Base-by-base conservation (phyloP, 2,797 vertebrate species). In the Manis crassicaudata region DNA sequence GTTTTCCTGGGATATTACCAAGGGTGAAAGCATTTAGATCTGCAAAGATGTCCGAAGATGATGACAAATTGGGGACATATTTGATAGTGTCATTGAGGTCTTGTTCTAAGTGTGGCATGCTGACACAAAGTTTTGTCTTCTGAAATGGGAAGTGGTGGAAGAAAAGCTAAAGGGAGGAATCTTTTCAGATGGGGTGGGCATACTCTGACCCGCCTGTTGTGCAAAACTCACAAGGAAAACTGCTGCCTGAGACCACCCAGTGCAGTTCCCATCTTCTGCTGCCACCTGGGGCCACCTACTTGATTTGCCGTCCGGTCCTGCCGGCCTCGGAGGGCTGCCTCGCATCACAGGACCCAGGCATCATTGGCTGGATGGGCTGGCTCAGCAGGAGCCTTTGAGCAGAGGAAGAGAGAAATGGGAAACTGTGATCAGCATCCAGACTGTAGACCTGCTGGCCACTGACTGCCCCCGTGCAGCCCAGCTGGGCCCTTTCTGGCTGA, bases 341-440 rank as follows among this genome's bases (percentile, higher is more conserved):
- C 35, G 98, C 96, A 0, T 98, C 98, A 32, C 99, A 99, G 90
- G 99, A 98, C 10, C 96, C 98, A 1, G 99, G 99, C 98, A 98
- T 99, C 99, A 99, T 99, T 95, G 99, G 99, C 94, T 99, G 99
- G 96, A 99, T 99, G 37, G 99, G 99, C 89, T 99, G 99, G 97
- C 98, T 99, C 75, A 99, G 98, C 96, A 99, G 75, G 79, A 99
- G 95, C 93, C 99, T 99, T 97, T 17, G 6, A 35, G 60, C 16
- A 1, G 91, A 80, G 20, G 77, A 88, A 75, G 88, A 95, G 82
- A 93, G 68, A 56, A 92, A 70, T 1, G 17, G 50, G 40, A 54
- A 2, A 37, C 8, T 14, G 6, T 25, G 52, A 27, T 92, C n/a
- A 88, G 68, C 37, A 17, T 46, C 60, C 16, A 23, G 32, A 23